These are phyloP conservation scores for Kryptolebias marmoratus DNA, from an alignment of 2,113 vertebrate genomes.

Conservation along the genomic window DNA sequence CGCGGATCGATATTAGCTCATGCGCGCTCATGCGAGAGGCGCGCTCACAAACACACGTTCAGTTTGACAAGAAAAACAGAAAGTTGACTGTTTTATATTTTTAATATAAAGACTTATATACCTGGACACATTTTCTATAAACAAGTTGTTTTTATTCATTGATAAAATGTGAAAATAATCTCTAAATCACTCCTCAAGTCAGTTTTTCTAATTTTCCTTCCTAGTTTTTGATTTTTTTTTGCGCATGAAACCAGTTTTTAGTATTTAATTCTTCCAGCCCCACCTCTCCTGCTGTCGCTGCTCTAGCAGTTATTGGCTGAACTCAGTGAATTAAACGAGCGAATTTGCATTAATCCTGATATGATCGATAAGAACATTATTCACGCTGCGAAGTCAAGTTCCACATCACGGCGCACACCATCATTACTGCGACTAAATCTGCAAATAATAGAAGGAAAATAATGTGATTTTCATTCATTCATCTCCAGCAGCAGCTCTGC, in stretches of 20 bases:
- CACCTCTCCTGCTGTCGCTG: neutral
- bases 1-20: conserved; percentile 61
- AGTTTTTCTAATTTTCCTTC: no score
- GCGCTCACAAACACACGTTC: conserved; percentile 18
- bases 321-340: conserved; percentile 52
- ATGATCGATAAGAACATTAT: conserved; percentile 72
- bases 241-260: conserved; percentile 5
- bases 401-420: conserved; percentile 43
- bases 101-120: no score
- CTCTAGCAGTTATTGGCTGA: conserved; percentile 26
- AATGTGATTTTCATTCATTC: conserved; percentile 35
- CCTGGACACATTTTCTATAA: no score
- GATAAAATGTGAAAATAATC: no score
- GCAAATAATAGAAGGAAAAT: conserved; percentile 38
- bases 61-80: neutral
- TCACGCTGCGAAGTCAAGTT: conserved; percentile 59
- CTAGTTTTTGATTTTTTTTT: neutral
- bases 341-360: conserved; percentile 66
- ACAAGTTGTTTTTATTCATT: no score
- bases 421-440: conserved; percentile 53
- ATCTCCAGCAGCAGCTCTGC: conserved; percentile 2
- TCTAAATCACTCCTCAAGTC: no score
- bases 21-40: conserved; percentile 6
- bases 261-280: neutral
- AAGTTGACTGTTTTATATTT: neutral